Evolutionary conservation across 2,888 invertebrate species (phyloP).

Genomic region (Drosophila emarginata): DNA sequence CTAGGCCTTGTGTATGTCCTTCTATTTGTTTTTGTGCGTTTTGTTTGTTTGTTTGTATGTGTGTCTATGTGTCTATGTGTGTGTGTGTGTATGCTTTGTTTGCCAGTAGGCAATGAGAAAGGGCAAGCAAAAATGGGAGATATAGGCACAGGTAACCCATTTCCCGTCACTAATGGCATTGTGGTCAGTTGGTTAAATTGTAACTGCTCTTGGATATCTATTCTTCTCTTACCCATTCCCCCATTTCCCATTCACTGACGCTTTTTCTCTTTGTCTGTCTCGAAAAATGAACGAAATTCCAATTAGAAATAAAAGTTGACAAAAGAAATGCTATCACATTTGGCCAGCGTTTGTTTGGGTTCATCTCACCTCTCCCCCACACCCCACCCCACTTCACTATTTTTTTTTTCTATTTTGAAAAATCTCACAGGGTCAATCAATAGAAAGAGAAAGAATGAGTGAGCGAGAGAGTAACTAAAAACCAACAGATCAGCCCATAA

Average conservation of each 20-base stretch:
- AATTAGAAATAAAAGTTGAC: conserved; percentile 54
- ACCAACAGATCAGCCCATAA: conserved; percentile 23
- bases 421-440: conserved; percentile 17
- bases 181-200: conserved; percentile 44
- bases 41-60: background rate
- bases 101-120: background rate
- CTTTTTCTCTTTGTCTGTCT: background rate
- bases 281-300: conserved; percentile 36
- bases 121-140: conserved; percentile 1
- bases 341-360: background rate
- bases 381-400: background rate
- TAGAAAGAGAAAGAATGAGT: background rate
- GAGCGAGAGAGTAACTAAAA: too few species aligned
- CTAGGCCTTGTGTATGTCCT: conserved; percentile 8
- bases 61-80: background rate
- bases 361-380: too few species aligned
- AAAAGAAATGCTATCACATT: conserved; percentile 22
- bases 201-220: conserved; percentile 19
- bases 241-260: background rate
- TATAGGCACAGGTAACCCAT: conserved; percentile 5
- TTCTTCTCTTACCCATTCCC: background rate
- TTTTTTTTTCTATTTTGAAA: background rate
- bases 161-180: conserved; percentile 58
- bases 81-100: conserved; percentile 20
- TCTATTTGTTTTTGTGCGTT: conserved; percentile 34